Conservation (phyloP, 2,797 vertebrate species). For the Decapterus maruadsi region DNA sequence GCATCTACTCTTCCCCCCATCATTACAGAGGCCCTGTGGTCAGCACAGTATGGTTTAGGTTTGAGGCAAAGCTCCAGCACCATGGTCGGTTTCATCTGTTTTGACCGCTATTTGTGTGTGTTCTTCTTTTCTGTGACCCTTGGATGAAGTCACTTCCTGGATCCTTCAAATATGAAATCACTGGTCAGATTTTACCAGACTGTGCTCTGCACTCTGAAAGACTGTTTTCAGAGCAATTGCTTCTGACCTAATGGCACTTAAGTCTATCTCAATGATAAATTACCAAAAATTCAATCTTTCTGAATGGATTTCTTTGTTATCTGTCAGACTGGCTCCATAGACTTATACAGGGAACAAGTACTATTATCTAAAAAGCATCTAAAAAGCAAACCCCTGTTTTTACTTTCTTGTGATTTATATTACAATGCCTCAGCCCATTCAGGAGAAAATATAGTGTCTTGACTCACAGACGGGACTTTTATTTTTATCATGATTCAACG, state of each 20-base stretch:
- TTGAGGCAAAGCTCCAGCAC: slow-evolving; percentile 61
- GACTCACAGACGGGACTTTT: neutral
- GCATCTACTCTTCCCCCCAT: slow-evolving; percentile 29
- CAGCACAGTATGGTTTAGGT: slow-evolving; percentile 64
- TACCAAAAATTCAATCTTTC: neutral
- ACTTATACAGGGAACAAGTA: neutral
- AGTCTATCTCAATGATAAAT: neutral
- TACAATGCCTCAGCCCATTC: neutral
- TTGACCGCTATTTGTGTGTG: slow-evolving; percentile 22
- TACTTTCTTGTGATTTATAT: neutral
- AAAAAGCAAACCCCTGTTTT: too few relatives aligned
- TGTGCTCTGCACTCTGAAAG: neutral
- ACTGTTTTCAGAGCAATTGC: neutral
- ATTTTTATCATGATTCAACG: too few relatives aligned
- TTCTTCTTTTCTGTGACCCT: slow-evolving; percentile 9
- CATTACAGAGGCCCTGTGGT: slow-evolving; percentile 69
- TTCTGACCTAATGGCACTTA: neutral
- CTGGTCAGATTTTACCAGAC: slow-evolving; percentile 28
- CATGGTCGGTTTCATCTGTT: slow-evolving; percentile 38
- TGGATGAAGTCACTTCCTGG: slow-evolving; percentile 37
- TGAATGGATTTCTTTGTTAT: neutral
- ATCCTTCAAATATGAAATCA: slow-evolving; percentile 60
- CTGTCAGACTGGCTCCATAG: neutral
- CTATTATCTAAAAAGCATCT: neutral
- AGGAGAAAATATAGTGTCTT: neutral